phyloP scores from a whole-genome alignment of 2,797 vertebrate species.

The Eurystomus glaucurus region DNA sequence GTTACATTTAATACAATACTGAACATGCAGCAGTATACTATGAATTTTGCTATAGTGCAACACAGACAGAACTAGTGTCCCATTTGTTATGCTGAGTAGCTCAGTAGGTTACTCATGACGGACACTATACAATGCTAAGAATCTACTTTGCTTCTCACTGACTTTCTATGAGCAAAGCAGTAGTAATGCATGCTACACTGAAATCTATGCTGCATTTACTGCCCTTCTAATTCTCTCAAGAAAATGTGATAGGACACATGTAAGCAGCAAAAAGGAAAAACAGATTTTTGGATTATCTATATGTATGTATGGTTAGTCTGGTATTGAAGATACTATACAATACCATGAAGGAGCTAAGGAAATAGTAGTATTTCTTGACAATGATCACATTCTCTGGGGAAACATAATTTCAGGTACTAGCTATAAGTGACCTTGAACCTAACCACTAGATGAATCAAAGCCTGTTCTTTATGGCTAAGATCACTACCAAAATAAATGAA shows the following conservation, averaged over 20 bases:
- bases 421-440: not conserved
- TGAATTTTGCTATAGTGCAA: not conserved
- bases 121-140: not conserved
- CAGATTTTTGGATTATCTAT: not conserved
- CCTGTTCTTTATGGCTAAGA: not conserved
- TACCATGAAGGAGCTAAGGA: not conserved
- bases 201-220: not conserved
- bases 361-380: not conserved
- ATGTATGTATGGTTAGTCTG: not conserved
- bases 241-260: not conserved
- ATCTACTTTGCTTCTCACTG: not conserved
- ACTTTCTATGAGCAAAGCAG: not conserved
- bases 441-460: not conserved
- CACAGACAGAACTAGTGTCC: not conserved
- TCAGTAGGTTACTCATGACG: not conserved
- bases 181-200: not conserved
- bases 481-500: not conserved
- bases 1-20: not conserved
- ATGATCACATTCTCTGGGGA: not conserved
- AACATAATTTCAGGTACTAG: not conserved
- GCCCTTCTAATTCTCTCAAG: not conserved
- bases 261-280: not conserved
- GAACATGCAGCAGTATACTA: not conserved
- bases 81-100: not conserved
- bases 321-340: not conserved